A percentile compares a stretch with the other conserved stretches of the same genome.
Evolutionary conservation across 2,797 vertebrate genomes (phyloP).

Genomic region (Chelon auratus): DNA sequence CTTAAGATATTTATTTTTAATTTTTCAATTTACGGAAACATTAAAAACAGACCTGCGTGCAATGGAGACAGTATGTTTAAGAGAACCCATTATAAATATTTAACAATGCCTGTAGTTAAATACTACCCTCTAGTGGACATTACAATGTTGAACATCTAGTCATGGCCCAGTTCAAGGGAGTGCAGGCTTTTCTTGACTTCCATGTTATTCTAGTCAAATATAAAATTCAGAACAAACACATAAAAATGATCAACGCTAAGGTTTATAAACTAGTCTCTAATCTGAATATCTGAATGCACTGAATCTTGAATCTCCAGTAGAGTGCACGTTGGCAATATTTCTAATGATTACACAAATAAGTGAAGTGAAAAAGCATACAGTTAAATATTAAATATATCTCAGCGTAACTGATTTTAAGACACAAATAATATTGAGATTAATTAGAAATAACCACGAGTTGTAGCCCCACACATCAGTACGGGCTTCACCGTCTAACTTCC

Average conservation of each 20-base stretch:
- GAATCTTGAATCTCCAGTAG: background rate
- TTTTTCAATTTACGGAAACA: background rate
- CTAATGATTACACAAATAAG: background rate
- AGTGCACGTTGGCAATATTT: background rate
- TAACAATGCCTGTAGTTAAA: constrained; percentile 71
- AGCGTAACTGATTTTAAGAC: too few relatives aligned
- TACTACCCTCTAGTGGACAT: constrained; percentile 82
- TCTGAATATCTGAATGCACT: background rate
- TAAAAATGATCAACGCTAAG: background rate
- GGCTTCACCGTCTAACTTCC: constrained; percentile 28
- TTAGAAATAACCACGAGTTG: background rate
- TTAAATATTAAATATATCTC: too few relatives aligned
- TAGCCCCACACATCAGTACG: constrained; percentile 10
- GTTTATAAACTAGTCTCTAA: background rate
- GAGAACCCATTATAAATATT: constrained; percentile 27
- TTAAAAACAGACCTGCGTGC: background rate
- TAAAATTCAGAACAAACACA: constrained; percentile 6
- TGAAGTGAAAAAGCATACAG: background rate
- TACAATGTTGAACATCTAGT: background rate
- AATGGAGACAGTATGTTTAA: background rate
- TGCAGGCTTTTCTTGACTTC: constrained; percentile 6
- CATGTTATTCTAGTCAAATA: background rate
- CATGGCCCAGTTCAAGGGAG: constrained; percentile 3
- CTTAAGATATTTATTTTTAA: too few relatives aligned
- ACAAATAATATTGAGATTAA: background rate